Evolutionary conservation across 2,888 invertebrate species (phyloP).

Genomic region (Brassicogethes aeneus): DNA sequence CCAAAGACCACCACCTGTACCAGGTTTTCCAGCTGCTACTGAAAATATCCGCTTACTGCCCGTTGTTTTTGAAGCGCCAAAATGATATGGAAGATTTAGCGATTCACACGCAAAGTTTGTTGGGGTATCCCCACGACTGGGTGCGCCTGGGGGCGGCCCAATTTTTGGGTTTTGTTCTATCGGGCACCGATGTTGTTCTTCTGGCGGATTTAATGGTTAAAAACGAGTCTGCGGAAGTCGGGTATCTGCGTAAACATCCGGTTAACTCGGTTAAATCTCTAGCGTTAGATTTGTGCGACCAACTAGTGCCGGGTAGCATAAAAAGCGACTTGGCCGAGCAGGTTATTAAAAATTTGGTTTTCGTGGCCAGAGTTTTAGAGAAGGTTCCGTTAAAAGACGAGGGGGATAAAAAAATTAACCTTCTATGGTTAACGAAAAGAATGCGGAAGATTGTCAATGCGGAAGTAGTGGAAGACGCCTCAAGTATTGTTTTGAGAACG

Average conservation of each 20-base stretch:
- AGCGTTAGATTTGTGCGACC: constrained; percentile 65
- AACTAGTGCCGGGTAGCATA: constrained; percentile 54
- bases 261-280: constrained; percentile 54
- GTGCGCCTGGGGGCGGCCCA: constrained; percentile 71
- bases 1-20: constrained; percentile 65
- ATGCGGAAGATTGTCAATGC: constrained; percentile 66
- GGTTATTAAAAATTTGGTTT: constrained; percentile 60
- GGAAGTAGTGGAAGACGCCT: constrained; percentile 67
- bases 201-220: constrained; percentile 45
- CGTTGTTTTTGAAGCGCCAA: constrained; percentile 47
- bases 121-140: constrained; percentile 81
- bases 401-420: constrained; percentile 46
- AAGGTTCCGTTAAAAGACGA: constrained; percentile 40
- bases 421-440: constrained; percentile 67
- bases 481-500: constrained; percentile 58
- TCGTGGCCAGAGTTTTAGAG: constrained; percentile 58
- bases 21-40: constrained; percentile 64
- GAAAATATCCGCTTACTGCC: constrained; percentile 57
- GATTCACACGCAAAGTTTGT: constrained; percentile 58
- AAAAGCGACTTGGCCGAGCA: constrained; percentile 67
- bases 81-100: constrained; percentile 50
- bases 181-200: constrained; percentile 51
- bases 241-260: constrained; percentile 52
- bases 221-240: constrained; percentile 25
- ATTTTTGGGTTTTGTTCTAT: constrained; percentile 63